Conservation (phyloP, 2,888 invertebrate species). For the Eupithecia subfuscata region DNA sequence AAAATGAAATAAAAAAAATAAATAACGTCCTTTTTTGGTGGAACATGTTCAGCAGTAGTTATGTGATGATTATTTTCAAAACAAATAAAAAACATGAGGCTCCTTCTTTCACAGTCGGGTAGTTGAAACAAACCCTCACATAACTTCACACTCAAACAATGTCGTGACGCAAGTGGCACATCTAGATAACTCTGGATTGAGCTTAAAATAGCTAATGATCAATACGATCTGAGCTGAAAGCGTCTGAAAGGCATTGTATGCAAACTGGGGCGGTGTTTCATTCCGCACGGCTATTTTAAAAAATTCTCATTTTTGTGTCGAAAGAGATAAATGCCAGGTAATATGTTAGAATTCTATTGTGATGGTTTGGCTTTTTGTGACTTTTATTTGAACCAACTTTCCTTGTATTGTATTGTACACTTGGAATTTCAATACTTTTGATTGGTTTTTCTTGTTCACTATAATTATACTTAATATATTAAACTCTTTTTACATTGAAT, state of each 20-base stretch:
- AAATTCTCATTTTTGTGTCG: constrained; percentile 19
- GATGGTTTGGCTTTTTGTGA: neutral
- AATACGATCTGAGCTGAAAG: constrained; percentile 30
- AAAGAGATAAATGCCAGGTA: constrained; percentile 12
- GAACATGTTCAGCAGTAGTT: too few relatives aligned
- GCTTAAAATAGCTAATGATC: constrained; percentile 43
- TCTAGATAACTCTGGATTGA: constrained; percentile 32
- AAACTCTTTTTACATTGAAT: neutral
- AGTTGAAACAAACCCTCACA: neutral
- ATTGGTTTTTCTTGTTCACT: neutral
- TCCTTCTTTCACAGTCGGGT: too few relatives aligned
- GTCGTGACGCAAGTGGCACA: constrained; percentile 24
- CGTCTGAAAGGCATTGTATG: constrained; percentile 34
- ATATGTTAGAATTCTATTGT: constrained; percentile 3
- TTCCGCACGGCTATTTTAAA: constrained; percentile 33
- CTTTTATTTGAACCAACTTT: neutral
- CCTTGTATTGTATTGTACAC: neutral
- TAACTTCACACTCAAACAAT: constrained; percentile 17
- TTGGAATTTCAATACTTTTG: neutral
- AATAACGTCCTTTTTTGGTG: too few relatives aligned
- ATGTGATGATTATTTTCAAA: too few relatives aligned
- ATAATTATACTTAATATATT: neutral
- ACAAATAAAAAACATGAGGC: neutral
- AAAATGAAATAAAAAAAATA: too few relatives aligned
- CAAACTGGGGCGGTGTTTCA: constrained; percentile 39